phyloP scores from a whole-genome alignment of 2,797 vertebrate species.

The Dromococcyx pavoninus region DNA sequence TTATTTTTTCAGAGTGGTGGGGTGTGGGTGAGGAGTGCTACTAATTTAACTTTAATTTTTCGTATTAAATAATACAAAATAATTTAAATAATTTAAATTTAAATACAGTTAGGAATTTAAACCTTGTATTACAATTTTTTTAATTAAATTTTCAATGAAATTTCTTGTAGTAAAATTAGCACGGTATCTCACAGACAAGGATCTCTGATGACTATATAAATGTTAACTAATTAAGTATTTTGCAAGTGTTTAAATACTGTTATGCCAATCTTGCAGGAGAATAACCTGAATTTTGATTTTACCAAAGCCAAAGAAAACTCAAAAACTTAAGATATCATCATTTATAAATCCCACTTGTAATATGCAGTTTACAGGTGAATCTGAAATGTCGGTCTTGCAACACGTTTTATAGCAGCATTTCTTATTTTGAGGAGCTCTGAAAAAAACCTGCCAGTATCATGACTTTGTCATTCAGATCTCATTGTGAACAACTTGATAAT shows the following conservation, averaged over 20 bases:
- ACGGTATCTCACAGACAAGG: not conserved
- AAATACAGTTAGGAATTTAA: not conserved
- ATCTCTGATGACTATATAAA: not conserved
- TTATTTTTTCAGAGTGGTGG: too few species aligned
- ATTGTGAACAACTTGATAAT: not conserved
- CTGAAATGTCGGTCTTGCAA: not conserved
- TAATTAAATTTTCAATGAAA: not conserved
- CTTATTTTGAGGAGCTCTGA: not conserved
- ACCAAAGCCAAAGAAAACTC: not conserved
- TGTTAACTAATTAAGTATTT: not conserved
- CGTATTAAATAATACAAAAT: not conserved
- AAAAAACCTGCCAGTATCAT: not conserved
- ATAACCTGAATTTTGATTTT: not conserved
- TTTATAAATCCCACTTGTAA: not conserved
- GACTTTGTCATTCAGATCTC: not conserved
- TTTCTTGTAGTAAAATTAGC: not conserved
- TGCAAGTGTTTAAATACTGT: not conserved
- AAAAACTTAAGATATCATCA: rapidly evolving
- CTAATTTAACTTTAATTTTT: not conserved
- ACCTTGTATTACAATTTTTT: not conserved
- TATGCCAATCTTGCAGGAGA: not conserved
- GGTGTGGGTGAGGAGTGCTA: not conserved
- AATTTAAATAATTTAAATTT: not conserved
- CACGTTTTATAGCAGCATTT: not conserved
- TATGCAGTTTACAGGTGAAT: not conserved